These are phyloP conservation scores for Pluvialis apricaria DNA, from an alignment of 2,113 vertebrate genomes.

Conservation along the genomic window DNA sequence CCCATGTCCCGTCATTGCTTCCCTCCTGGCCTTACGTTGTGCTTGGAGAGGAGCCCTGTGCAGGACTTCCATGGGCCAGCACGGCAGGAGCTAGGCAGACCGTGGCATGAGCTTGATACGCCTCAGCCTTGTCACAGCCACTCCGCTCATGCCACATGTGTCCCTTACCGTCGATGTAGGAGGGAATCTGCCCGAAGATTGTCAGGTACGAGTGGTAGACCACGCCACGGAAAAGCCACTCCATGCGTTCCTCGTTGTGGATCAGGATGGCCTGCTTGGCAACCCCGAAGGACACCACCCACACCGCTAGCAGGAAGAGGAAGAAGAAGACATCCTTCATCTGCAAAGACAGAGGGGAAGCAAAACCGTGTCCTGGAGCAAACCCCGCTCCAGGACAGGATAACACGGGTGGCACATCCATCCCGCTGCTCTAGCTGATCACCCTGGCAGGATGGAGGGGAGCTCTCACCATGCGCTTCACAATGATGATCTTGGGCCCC, in stretches of 20 bases:
- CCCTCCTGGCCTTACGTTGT: not conserved
- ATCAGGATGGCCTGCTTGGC: slow-evolving; percentile 96
- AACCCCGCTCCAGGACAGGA: not conserved
- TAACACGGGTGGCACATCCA: not conserved
- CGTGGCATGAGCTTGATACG: accelerated
- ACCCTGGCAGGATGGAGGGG: not conserved
- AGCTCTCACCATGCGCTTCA: slow-evolving; percentile 89
- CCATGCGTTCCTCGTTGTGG: slow-evolving; percentile 86
- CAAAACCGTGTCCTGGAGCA: not conserved
- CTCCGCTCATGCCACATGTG: accelerated
- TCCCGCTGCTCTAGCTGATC: not conserved
- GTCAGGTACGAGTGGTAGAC: slow-evolving; percentile 94
- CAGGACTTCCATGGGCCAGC: not conserved
- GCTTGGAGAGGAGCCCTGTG: not conserved
- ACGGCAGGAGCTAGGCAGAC: not conserved
- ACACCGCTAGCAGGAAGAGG: slow-evolving; percentile 94
- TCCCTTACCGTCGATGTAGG: slow-evolving; percentile 84
- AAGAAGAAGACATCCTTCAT: slow-evolving; percentile 98
- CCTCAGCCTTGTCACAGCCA: not conserved
- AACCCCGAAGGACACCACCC: slow-evolving; percentile 95
- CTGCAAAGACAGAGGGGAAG: slow-evolving; percentile 66
- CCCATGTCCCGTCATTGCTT: not conserved
- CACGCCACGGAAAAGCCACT: slow-evolving; percentile 90
- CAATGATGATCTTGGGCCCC: slow-evolving; percentile 97
- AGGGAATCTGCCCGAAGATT: slow-evolving; percentile 90